A percentile compares a stretch with the other conserved stretches of the same genome.
Conservation (phyloP, 2,113 vertebrate genomes). For the Arizona elegans region DNA sequence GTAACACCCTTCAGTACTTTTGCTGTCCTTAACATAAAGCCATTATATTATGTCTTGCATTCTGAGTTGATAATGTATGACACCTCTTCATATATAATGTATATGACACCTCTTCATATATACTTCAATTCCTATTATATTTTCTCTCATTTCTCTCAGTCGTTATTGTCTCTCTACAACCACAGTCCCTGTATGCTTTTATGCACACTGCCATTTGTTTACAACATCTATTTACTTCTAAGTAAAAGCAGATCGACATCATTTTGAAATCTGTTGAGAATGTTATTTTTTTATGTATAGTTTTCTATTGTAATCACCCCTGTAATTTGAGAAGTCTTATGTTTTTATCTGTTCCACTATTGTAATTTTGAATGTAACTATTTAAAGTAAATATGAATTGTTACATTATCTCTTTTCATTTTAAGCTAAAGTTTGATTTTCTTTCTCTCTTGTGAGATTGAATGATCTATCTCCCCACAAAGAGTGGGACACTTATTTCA, state of each 20-base stretch:
- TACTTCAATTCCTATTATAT: neutral
- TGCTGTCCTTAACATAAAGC: neutral
- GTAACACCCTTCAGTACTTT: neutral
- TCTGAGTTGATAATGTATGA: neutral
- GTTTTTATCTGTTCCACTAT: neutral
- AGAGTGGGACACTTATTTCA: neutral
- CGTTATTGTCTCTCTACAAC: neutral
- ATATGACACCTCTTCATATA: neutral
- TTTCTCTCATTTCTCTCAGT: neutral
- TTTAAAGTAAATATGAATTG: neutral
- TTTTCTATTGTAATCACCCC: neutral
- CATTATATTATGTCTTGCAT: neutral
- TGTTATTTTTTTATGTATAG: neutral
- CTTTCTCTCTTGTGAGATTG: neutral
- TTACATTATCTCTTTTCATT: neutral
- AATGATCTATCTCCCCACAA: neutral
- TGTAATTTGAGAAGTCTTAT: neutral
- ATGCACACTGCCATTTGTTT: neutral
- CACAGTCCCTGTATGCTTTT: neutral
- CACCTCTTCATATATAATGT: neutral
- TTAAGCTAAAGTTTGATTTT: neutral
- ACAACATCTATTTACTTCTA: neutral
- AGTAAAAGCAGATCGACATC: neutral
- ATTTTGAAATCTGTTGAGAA: neutral
- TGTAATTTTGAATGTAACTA: neutral